phyloP scores from a whole-genome alignment of 2,797 vertebrate genomes.

The Mustela erminea region DNA sequence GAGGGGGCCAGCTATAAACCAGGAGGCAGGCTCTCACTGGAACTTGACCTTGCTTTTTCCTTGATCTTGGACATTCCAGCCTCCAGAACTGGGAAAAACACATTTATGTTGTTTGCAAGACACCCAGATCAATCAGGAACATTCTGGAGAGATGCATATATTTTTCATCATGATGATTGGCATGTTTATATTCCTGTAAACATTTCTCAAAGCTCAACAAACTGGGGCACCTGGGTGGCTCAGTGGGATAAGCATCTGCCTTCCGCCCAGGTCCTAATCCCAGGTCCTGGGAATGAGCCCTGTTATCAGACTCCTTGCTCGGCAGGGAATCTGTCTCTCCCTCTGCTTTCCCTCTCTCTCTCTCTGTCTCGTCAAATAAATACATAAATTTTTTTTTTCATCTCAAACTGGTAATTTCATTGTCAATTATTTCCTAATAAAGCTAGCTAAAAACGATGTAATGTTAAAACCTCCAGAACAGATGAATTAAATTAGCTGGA shows the following conservation, averaged over 20 bases:
- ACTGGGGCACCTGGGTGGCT: no score
- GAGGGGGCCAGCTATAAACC: background rate
- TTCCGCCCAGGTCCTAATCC: no score
- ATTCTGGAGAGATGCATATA: background rate
- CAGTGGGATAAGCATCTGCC: background rate
- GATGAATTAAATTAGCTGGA: background rate
- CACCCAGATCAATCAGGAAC: background rate
- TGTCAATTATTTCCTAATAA: background rate
- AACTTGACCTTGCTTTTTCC: background rate
- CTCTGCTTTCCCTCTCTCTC: no score
- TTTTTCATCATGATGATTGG: background rate
- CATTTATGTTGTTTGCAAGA: background rate
- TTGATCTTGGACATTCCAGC: background rate
- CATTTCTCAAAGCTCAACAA: background rate
- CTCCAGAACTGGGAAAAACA: background rate
- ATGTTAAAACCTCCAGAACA: background rate
- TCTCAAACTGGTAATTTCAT: background rate
- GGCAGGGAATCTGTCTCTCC: no score
- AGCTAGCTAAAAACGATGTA: background rate
- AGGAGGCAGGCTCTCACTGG: background rate
- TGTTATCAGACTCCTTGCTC: no score
- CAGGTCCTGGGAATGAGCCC: no score
- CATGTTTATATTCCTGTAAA: background rate
- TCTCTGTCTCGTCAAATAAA: no score
- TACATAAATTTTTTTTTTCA: no score